Base-by-base conservation (phyloP, 2,113 vertebrate species). In the Megalops atlanticus region DNA sequence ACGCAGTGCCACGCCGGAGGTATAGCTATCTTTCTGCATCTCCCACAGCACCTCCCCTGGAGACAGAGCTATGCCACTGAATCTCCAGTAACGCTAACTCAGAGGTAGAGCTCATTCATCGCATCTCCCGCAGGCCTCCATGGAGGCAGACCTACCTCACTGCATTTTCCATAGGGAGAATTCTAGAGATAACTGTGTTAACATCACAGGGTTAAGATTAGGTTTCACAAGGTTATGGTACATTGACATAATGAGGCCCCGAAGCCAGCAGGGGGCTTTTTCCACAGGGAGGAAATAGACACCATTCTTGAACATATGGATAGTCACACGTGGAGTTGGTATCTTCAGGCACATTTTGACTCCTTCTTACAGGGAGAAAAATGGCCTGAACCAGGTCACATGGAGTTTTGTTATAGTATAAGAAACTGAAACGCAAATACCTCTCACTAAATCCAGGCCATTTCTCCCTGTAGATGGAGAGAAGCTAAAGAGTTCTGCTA, bases 1-100 rank as follows among this genome's bases (percentile, higher is more conserved):
- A 0, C 95, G 96, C 74, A 94, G 94, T 0, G 96, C 95, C 8
- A 97, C 97, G 41, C 98, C 98, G 0, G 97, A 99, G 94, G 98
- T 99, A 91, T 88, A 18, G 33, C 54, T 1, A 31, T 18, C 31
- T 64, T n/a, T 38, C 27, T 11, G 38, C 77, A 7, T 4, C 76
- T 39, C 49, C 76, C 49, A 24, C 8, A 54, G 1, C 3, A 21
- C 8, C 18, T 4, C 18, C n/a, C 4, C 2, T 49, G 47, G 47
- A 49, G 49, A 3, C 8, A 54, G 18, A 54, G 49, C 49, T 54
- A 24, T 21, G 16, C 24, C 49, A 54, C 49, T 54, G 18, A 15
- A 54, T 64, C n/a, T 64, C n/a, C n/a, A 6, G 12, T 64, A 64
- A 8, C 24, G 58, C 58, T 10, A n/a, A 2, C 2, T n/a, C 11